Conservation (phyloP, 2,888 invertebrate species). For the Leptopilina drosophilae region DNA sequence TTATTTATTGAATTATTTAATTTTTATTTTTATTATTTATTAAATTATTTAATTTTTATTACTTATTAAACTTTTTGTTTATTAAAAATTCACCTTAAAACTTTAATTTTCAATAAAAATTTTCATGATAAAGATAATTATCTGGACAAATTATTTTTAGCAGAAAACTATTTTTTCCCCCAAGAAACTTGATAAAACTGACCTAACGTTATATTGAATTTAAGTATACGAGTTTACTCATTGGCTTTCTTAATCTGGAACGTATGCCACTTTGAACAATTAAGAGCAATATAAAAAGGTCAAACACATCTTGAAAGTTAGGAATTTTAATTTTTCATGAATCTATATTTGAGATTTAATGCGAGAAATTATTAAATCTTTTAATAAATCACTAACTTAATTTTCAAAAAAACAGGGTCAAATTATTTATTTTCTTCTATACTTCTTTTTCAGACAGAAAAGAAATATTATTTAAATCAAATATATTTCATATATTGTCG, state of each 20-base stretch:
- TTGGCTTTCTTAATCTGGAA: not conserved
- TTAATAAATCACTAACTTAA: too few species aligned
- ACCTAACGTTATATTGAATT: not conserved
- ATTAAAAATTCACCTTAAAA: too few species aligned
- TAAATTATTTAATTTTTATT: too few species aligned
- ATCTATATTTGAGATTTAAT: not conserved
- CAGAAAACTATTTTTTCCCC: not conserved
- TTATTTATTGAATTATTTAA: too few species aligned
- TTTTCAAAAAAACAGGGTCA: too few species aligned
- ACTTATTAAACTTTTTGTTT: too few species aligned
- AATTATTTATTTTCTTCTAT: too few species aligned
- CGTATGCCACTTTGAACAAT: not conserved
- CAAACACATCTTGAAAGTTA: not conserved
- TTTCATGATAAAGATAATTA: too few species aligned
- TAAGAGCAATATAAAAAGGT: constrained; percentile 2
- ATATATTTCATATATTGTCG: too few species aligned
- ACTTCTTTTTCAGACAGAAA: too few species aligned
- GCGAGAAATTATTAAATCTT: not conserved
- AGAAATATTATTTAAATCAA: too few species aligned
- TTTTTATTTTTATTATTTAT: too few species aligned
- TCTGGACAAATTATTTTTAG: not conserved
- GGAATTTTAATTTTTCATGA: not conserved
- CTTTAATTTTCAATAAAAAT: not conserved
- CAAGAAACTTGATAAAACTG: not conserved
- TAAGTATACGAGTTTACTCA: not conserved